Evolutionary conservation across 2,888 invertebrate species (phyloP), one percentile per base, ranked within the genome.

Genomic region (Griposia aprilina): DNA sequence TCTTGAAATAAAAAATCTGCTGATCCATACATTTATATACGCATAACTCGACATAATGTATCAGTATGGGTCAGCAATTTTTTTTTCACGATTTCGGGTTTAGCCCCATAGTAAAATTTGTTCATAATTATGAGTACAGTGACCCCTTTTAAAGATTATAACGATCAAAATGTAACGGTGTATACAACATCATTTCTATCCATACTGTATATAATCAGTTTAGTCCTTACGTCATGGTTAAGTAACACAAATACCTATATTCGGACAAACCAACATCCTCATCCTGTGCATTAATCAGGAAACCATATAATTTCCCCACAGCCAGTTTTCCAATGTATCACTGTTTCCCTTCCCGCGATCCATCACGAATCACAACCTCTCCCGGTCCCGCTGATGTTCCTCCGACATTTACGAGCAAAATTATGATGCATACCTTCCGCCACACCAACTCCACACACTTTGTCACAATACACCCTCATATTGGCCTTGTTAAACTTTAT

Each of bases 351-450:
- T 89, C 88, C 82, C 83, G 88, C 91, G 92, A 96, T 96, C 95
- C 95, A 95, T 96, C 96, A 95, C 88, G 91, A 94, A 94, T 95
- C 94, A 90, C 91, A 84, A 89, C 91, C 81, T 88, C 82, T 75
- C 71, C 83, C 86, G 85, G 78, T 72, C 72, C 67, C 85, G 88
- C 84, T 91, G 92, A 92, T 93, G 92, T 92, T 91, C 90, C 91
- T 91, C 86, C 90, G 94, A 95, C 95, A 88, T 95, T 95, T 95
- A 96, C 95, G 94, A 94, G 92, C 93, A 83, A 91, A 93, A 94
- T 95, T 95, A 96, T 95, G 95, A 94, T 93, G 92, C 91, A 94
- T 93, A 92, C 93, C 93, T 96, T 95, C 95, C 95, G 94, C 91
- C 89, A 90, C 90, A 93, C 91, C 86, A 91, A 90, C 86, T 86